These are phyloP conservation scores for Eupleurogrammus muticus DNA, from an alignment of 2,797 vertebrate species.

Conservation along the genomic window DNA sequence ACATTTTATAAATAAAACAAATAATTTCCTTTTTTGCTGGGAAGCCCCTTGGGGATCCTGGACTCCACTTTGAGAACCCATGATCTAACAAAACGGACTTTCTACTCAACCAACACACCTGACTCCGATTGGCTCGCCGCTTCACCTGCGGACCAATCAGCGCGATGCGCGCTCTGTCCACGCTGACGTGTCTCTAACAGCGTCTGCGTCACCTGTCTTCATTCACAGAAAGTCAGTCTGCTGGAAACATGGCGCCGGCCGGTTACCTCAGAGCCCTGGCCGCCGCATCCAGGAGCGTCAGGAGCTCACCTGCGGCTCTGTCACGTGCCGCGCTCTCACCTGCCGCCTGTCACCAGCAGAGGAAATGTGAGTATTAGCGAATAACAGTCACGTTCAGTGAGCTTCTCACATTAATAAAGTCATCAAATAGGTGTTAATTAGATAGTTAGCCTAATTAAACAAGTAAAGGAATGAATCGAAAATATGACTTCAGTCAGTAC, in stretches of 20 bases:
- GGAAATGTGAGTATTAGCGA: conserved; percentile 86
- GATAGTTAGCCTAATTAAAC: too few species aligned
- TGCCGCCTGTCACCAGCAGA: conserved; percentile 70
- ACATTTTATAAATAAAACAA: too few species aligned
- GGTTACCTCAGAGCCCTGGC: conserved; percentile 81
- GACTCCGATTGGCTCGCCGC: conserved; percentile 24
- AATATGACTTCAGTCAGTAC: too few species aligned
- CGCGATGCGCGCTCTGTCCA: not conserved
- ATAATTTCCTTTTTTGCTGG: too few species aligned
- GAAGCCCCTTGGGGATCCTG: too few species aligned
- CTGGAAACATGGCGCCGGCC: conserved; percentile 85
- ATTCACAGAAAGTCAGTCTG: fast-evolving
- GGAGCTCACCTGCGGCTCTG: too few species aligned
- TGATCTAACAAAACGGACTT: too few species aligned
- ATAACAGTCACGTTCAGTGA: not conserved
- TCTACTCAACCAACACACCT: not conserved
- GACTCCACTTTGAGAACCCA: too few species aligned
- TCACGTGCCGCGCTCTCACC: conserved; percentile 62
- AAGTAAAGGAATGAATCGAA: too few species aligned
- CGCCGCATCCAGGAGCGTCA: conserved; percentile 57
- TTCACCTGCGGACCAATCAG: conserved; percentile 32
- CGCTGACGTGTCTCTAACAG: conserved; percentile 45
- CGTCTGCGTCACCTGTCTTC: not conserved
- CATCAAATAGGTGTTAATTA: too few species aligned
- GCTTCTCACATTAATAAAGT: too few species aligned